phyloP scores from a whole-genome alignment of 2,113 vertebrate species.

The Tragelaphus imberbis region DNA sequence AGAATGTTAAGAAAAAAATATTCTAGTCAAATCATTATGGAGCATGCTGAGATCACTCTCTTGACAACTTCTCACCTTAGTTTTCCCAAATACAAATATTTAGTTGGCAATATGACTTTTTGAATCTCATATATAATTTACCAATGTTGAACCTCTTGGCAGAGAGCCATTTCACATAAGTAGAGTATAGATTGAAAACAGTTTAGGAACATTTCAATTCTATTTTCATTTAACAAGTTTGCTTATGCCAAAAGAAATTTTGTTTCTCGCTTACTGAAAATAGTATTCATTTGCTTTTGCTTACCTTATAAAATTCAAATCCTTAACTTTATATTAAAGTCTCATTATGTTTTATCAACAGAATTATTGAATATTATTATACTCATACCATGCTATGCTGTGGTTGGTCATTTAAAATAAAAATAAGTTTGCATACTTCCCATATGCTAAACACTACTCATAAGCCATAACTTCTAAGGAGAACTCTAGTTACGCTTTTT shows the following conservation, averaged over 20 bases:
- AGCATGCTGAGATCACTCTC: neutral
- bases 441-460: neutral
- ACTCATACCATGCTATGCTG: neutral
- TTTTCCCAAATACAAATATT: neutral
- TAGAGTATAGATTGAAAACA: neutral
- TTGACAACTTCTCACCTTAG: neutral
- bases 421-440: neutral
- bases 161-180: neutral
- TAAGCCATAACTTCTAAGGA: neutral
- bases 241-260: neutral
- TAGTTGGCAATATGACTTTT: neutral
- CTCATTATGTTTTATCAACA: neutral
- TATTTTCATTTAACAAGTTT: neutral
- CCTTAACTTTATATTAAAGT: neutral
- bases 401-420: neutral
- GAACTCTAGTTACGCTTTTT: neutral
- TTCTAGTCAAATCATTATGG: neutral
- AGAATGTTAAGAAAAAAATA: neutral
- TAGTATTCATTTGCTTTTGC: neutral
- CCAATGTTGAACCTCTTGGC: neutral
- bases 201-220: neutral
- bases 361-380: neutral
- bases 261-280: neutral
- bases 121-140: neutral
- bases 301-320: neutral